Evolutionary conservation across 2,113 vertebrate genomes (phyloP).

Genomic region (Pollachius pollachius): DNA sequence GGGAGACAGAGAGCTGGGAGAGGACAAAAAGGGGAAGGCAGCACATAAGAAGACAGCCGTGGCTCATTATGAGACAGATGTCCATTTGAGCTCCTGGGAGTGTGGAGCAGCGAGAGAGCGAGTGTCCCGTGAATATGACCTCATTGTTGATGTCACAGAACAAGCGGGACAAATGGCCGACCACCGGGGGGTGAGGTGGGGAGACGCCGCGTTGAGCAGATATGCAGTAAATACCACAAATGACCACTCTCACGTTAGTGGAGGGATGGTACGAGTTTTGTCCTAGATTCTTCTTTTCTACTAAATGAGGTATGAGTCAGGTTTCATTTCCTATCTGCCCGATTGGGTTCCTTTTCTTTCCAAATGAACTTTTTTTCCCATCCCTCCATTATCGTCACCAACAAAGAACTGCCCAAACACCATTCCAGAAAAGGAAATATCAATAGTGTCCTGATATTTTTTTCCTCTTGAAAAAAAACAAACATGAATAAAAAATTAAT

Average conservation of each 20-base stretch:
- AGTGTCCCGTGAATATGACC: constrained; percentile 57
- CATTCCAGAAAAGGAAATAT: constrained; percentile 32
- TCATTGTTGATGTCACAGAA: constrained; percentile 56
- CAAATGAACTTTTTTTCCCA: constrained; percentile 3
- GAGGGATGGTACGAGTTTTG: neutral
- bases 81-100: constrained; percentile 33
- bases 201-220: constrained; percentile 25
- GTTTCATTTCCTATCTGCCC: constrained; percentile 8
- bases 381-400: constrained; percentile 20
- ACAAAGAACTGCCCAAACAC: constrained; percentile 43
- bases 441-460: constrained; percentile 18
- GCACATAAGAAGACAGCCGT: constrained; percentile 10
- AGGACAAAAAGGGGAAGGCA: neutral
- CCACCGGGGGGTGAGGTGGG: constrained; percentile 12
- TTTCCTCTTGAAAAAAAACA: constrained; percentile 22
- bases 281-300: neutral
- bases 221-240: constrained; percentile 17
- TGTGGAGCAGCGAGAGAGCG: constrained; percentile 46
- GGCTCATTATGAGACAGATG: constrained; percentile 40
- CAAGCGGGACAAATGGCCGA: constrained; percentile 41
- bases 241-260: constrained; percentile 1
- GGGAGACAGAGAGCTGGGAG: constrained; percentile 5
- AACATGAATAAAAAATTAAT: neutral
- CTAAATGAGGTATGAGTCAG: constrained; percentile 27
- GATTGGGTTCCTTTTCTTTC: constrained; percentile 8